Evolutionary conservation across 2,113 vertebrate genomes (phyloP).

Genomic region (Alces alces): DNA sequence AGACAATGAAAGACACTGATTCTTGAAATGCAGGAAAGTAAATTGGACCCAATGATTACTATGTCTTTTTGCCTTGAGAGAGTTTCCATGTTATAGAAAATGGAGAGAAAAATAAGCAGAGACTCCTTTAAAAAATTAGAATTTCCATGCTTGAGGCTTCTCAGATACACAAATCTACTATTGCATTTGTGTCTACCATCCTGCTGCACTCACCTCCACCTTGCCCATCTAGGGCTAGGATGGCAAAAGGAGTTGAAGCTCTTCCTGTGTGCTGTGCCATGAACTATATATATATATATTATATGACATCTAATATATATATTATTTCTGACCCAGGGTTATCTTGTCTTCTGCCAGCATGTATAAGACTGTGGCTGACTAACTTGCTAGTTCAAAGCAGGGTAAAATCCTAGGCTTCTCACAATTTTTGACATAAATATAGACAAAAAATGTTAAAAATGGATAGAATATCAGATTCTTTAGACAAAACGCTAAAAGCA

Average conservation of each 20-base stretch:
- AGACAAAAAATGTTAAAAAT: background rate
- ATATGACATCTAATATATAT: background rate
- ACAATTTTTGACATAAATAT: background rate
- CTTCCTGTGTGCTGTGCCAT: background rate
- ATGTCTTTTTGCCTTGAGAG: background rate
- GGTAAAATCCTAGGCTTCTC: background rate
- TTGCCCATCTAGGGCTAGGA: background rate
- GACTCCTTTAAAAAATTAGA: background rate
- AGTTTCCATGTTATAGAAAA: background rate
- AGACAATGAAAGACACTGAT: background rate
- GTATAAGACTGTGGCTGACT: background rate
- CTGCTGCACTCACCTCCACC: background rate
- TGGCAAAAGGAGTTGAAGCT: background rate
- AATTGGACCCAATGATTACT: background rate
- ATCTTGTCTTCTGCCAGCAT: background rate
- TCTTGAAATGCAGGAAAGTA: background rate
- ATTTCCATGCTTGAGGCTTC: background rate
- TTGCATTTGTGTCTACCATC: background rate
- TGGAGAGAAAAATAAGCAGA: background rate
- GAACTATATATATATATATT: background rate
- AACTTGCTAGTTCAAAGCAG: background rate
- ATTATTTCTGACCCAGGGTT: background rate
- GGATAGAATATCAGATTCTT: background rate
- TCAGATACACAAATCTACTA: background rate
- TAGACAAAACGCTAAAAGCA: background rate